These are phyloP conservation scores for Choreutis nemorana DNA, from an alignment of 2,888 invertebrate species.

Conservation along the genomic window DNA sequence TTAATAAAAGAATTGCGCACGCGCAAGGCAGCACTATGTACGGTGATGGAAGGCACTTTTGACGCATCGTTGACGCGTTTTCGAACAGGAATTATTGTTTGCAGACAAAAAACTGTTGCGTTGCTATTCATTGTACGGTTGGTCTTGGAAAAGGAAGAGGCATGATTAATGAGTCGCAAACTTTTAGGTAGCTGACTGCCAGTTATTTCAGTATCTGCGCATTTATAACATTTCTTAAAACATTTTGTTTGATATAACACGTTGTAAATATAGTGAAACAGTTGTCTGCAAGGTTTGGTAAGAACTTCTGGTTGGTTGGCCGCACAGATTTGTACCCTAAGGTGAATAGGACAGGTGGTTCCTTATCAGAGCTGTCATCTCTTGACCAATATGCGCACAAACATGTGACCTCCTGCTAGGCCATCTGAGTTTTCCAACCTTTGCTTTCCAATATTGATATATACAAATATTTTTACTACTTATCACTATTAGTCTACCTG, in stretches of 20 bases:
- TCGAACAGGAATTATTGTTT: constrained; percentile 17
- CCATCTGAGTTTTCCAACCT: constrained; percentile 28
- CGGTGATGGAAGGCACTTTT: constrained; percentile 36
- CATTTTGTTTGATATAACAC: no score
- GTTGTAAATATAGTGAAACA: no score
- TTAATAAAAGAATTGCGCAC: constrained; percentile 61
- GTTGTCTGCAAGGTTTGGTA: no score
- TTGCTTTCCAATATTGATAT: constrained; percentile 27
- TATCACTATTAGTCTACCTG: not conserved
- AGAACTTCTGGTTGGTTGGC: no score
- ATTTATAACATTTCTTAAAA: no score
- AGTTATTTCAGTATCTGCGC: no score
- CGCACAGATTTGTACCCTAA: no score
- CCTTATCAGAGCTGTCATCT: constrained; percentile 50
- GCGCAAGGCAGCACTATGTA: constrained; percentile 47
- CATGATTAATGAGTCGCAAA: constrained; percentile 4
- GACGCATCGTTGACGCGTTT: constrained; percentile 41
- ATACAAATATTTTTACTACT: constrained; percentile 4
- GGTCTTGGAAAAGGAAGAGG: not conserved
- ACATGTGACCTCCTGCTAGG: constrained; percentile 47
- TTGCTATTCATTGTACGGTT: constrained; percentile 7
- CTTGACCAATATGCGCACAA: constrained; percentile 38
- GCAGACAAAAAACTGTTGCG: constrained; percentile 16
- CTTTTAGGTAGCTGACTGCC: no score
- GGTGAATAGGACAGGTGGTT: not conserved